A percentile compares a stretch with the other conserved stretches of the same genome.
phyloP scores from a whole-genome alignment of 2,113 vertebrate genomes.

The Tamias sibiricus region DNA sequence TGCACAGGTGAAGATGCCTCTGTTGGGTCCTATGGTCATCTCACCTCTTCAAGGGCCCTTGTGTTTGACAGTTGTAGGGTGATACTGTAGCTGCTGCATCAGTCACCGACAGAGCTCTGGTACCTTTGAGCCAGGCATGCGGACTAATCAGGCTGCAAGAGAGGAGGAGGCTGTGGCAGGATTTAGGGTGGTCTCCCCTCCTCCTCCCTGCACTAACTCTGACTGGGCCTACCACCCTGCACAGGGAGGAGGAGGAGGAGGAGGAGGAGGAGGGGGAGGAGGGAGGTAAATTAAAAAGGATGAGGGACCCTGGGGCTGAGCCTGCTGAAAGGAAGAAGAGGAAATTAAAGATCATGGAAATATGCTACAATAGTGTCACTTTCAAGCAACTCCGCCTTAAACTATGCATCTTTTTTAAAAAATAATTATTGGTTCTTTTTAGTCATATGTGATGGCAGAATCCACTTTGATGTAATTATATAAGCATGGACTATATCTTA shows the following conservation, averaged over 20 bases:
- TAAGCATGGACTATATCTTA: too few relatives aligned
- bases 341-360: neutral
- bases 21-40: constrained; percentile 49
- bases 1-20: constrained; percentile 21
- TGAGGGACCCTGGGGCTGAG: neutral
- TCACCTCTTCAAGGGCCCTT: neutral
- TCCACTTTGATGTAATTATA: too few relatives aligned
- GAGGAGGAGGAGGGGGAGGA: neutral
- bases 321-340: neutral
- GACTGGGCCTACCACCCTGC: neutral
- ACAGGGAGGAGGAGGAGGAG: neutral
- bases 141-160: neutral
- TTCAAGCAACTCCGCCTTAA: neutral
- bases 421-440: too few relatives aligned
- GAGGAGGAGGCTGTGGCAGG: neutral
- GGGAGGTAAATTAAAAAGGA: neutral
- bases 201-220: neutral
- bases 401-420: neutral
- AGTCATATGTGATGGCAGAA: too few relatives aligned
- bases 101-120: neutral
- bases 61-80: neutral
- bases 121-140: neutral
- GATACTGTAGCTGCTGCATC: too few relatives aligned
- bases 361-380: neutral
- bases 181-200: neutral